Percentiles rank a stretch among this genome's conserved stretches.
Conservation (phyloP, 2,888 invertebrate species). For the Eurois occulta region DNA sequence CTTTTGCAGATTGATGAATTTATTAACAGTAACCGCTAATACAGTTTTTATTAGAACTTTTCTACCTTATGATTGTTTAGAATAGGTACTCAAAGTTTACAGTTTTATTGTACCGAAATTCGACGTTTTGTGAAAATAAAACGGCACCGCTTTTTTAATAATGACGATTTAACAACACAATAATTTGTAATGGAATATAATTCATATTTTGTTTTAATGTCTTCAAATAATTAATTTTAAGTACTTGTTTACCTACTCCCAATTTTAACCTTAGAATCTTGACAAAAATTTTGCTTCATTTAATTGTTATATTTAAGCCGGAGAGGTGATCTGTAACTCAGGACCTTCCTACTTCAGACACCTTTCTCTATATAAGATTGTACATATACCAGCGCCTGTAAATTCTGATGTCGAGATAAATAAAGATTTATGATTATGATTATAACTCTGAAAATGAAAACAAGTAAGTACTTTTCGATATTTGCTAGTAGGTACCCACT, state of each 20-base stretch:
- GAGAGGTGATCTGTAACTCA: too few relatives aligned
- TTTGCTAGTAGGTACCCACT: not conserved
- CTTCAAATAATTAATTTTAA: too few relatives aligned
- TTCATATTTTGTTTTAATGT: too few relatives aligned
- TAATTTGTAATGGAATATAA: not conserved
- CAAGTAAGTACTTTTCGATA: not conserved
- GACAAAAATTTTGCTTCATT: too few relatives aligned
- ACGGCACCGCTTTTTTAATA: not conserved
- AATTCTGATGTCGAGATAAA: too few relatives aligned
- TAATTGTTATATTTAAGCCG: too few relatives aligned
- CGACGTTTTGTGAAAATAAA: not conserved
- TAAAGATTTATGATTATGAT: too few relatives aligned
- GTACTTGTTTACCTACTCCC: too few relatives aligned
- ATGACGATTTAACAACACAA: not conserved
- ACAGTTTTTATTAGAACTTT: not conserved
- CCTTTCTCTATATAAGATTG: too few relatives aligned
- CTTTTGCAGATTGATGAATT: not conserved
- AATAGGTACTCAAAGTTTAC: not conserved
- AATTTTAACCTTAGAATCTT: too few relatives aligned
- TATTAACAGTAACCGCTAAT: not conserved
- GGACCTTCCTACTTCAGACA: too few relatives aligned
- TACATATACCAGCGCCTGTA: too few relatives aligned
- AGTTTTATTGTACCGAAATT: not conserved
- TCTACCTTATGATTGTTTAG: not conserved
- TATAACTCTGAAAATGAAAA: constrained; percentile 4